Base-by-base conservation (phyloP, 2,797 vertebrate genomes). In the Eulemur rubriventer region DNA sequence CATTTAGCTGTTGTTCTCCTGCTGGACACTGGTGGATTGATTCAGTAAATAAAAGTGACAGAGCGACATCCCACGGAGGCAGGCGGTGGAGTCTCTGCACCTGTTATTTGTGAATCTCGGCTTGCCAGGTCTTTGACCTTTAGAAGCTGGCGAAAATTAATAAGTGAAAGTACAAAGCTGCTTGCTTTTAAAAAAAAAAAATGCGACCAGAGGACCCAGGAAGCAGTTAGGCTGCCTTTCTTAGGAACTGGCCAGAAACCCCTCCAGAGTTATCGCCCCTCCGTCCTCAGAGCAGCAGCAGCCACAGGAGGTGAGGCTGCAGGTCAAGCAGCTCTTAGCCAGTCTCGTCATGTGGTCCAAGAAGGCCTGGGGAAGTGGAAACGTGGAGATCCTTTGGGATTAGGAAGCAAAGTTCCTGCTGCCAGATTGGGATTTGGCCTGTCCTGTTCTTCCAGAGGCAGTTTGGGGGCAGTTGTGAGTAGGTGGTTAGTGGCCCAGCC, bases 31-130 rank as follows among this genome's bases (percentile, higher is more conserved):
- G 98, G 98, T 98, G 98, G 99, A 99, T 99, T 99, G 98, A 99
- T 99, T 99, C 98, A 98, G 98, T 99, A 99, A 99, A 99, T 99
- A 99, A 99, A 99, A 99, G 98, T 99, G 98, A 99, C 98, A 99
- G 98, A 98, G 97, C 87, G 88, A 97, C 97, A 98, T 99, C 98
- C 98, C 98, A 96, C 96, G 97, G 98, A 97, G 97, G 97, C 97
- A 98, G 98, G 97, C 97, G 88, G 97, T 97, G 97, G 98, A 98
- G 97, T 97, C 96, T 96, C 98, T 98, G 98, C 98, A 99, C 98
- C 99, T 99, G 99, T 98, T 99, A 98, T 98, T 99, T 98, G 98
- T 90, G 91, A 98, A 99, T 98, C 98, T 98, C 97, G 84, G 96
- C 97, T 98, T 98, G 98, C 98, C 98, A 98, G 98, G 98, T 98